Percentiles rank a stretch among this genome's conserved stretches.
Conservation (phyloP, 2,888 invertebrate species). For the Vandiemenella viatica region DNA sequence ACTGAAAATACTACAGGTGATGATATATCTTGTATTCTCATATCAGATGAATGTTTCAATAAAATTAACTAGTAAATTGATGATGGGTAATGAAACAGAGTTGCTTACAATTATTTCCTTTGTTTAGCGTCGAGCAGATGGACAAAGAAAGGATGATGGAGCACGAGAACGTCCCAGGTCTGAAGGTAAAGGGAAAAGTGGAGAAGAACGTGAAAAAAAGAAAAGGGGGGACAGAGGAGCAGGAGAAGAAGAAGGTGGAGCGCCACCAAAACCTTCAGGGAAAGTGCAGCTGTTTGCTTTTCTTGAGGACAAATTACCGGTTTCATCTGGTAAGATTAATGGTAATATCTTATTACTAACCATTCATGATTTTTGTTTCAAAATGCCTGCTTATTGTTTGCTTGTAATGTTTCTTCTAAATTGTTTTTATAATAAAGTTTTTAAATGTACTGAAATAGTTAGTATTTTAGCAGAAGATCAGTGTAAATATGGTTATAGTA, state of each 20-base stretch:
- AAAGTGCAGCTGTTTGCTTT: slow-evolving; percentile 71
- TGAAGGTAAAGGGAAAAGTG: slow-evolving; percentile 22
- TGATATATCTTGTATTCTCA: not conserved
- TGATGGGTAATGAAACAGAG: not conserved
- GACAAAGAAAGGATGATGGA: slow-evolving; percentile 25
- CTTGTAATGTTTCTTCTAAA: not conserved
- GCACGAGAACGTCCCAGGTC: slow-evolving; percentile 7
- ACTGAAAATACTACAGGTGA: slow-evolving; percentile 42
- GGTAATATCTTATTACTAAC: not conserved
- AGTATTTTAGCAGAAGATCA: too few relatives aligned
- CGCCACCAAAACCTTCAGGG: slow-evolving; percentile 54
- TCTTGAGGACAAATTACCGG: slow-evolving; percentile 60
- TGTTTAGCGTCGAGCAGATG: slow-evolving; percentile 17
- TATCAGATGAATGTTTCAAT: not conserved
- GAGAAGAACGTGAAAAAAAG: slow-evolving; percentile 21
- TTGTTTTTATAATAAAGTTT: not conserved
- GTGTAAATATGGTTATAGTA: too few relatives aligned
- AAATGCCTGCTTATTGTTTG: not conserved
- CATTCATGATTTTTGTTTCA: not conserved
- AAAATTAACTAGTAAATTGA: not conserved
- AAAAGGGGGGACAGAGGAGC: slow-evolving; percentile 26
- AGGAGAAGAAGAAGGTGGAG: slow-evolving; percentile 33
- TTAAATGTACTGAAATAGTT: not conserved
- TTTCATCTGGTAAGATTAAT: slow-evolving; percentile 11
- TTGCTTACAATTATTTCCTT: not conserved